These are phyloP conservation scores for Acromyrmex charruanus DNA, from an alignment of 1,140 invertebrate species.

Conservation along the genomic window DNA sequence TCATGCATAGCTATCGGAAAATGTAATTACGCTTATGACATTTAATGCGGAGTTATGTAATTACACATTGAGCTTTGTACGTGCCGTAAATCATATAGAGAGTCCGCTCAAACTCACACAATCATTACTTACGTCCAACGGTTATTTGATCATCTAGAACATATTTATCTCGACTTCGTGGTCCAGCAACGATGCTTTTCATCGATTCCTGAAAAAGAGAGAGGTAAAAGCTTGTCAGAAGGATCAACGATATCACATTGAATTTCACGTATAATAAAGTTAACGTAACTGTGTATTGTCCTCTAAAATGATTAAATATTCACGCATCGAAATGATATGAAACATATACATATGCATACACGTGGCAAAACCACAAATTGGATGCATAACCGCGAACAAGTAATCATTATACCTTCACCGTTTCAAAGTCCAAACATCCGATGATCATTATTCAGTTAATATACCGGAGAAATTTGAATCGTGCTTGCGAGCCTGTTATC, in stretches of 20 bases:
- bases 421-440: slow-evolving; percentile 60
- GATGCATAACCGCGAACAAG: slow-evolving; percentile 47
- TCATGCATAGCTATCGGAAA: slow-evolving; percentile 61
- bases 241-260: neutral
- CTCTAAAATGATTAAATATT: slow-evolving; percentile 54
- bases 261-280: slow-evolving; percentile 31
- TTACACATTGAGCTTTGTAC: slow-evolving; percentile 47
- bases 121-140: slow-evolving; percentile 59
- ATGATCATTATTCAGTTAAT: slow-evolving; percentile 57
- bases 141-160: slow-evolving; percentile 66
- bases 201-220: slow-evolving; percentile 42
- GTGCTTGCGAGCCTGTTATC: slow-evolving; percentile 1
- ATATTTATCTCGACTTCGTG: slow-evolving; percentile 45
- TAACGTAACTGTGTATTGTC: neutral
- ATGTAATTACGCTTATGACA: slow-evolving; percentile 62
- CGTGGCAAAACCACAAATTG: slow-evolving; percentile 52
- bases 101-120: neutral
- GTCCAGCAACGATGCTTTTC: neutral
- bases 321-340: slow-evolving; percentile 42
- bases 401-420: slow-evolving; percentile 62
- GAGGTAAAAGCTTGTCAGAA: neutral
- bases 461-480: slow-evolving; percentile 58
- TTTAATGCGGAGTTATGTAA: slow-evolving; percentile 62
- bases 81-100: neutral
- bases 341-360: neutral